Base-by-base conservation (phyloP, 2,113 vertebrate species). In the Catharus minimus region DNA sequence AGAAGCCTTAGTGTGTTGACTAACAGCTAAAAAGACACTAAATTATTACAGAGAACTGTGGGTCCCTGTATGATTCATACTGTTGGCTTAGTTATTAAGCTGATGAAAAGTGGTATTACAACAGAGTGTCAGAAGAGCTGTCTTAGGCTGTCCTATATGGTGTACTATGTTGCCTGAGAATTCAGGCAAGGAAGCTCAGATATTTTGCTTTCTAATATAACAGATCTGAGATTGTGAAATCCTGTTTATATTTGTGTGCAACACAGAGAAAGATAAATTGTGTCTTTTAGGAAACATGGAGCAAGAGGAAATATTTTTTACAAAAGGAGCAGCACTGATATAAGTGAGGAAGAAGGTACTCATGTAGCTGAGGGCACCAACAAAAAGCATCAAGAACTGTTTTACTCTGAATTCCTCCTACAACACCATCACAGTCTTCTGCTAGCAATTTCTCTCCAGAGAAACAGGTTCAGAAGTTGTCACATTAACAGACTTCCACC, bases 401-500 rank as follows among this genome's bases (percentile, higher is more conserved):
- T 89, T 86, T 68, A 33, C 39, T 73, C 87, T 62, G 75, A 91
- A 66, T 92, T 87, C 39, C 69, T 94, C 88, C 77, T 64, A 55
- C 47, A 81, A 20, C 22, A 39, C 33, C 32, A 57, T 76, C 75
- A 68, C 30, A 72, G 27, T 82, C 60, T 92, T 91, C 55, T 87
- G 84, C 46, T 90, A 58, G 39, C 61, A 91, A 20, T 65, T 91
- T 91, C 43, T 89, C 52, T 92, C 27, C 89, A 74, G 43, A 81
- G 83, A 90, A 86, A 77, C 86, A 90, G 67, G 86, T 90, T 95
- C 92, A 83, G 39, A 30, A 52, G 67, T 88, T 95, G 67, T 80
- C 86, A 87, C 89, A 73, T 91, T 82, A 85, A 66, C 89, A 93
- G 83, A 86, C 32, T 93, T 92, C 71, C 27, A 94, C n/a, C 17